Base-by-base conservation (phyloP, 2,113 vertebrate species). In the Brienomyrus longianalis region DNA sequence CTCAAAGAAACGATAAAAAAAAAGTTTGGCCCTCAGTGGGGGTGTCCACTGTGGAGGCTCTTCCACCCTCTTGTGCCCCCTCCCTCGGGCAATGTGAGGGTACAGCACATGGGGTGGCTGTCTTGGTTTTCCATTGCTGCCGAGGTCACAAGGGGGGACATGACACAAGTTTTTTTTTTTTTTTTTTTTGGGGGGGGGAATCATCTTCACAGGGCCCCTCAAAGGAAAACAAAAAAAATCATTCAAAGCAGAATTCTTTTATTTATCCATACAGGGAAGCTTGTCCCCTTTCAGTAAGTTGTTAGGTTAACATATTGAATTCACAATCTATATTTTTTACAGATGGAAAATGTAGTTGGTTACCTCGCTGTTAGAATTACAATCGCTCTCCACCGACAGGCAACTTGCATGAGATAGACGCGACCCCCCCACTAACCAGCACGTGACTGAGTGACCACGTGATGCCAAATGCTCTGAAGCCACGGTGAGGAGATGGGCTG, bases 1-100 rank as follows among this genome's bases (percentile, higher is more conserved):
- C 43, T 86, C 59, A 89, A 85, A 62, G 27, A 85, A 85, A 62
- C n/a, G 3, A 77, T 84, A 83, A 83, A 35, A 77, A 77, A 39
- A 77, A 52, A 5, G 50, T 39, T 62, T 59, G 54, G 17, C 86
- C 52, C 56, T 62, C 50, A 31, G 54, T 88, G 86, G 52, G 86
- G n/a, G 86, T 59, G 27, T 50, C 52, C 86, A 39, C 52, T 43
- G 59, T 9, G 59, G 8, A n/a, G 51, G 7, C 31, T 51, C 48
- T n/a, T n/a, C 87, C 45, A 74, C 62, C 88, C 13, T 6, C 45
- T 19, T 77, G n/a, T 88, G 88, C 45, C n/a, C 35, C 39, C 3
- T 48, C 85, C 51, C 35, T 54, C 59, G 45, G 66, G 43, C 83
- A 62, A 86, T 48, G 83, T 54, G 23, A 52, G 9, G 48, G 35